Evolutionary conservation across 64 coral and sea anemone genomes (phyloP).

Genomic region (Stichodactyla helianthus): DNA sequence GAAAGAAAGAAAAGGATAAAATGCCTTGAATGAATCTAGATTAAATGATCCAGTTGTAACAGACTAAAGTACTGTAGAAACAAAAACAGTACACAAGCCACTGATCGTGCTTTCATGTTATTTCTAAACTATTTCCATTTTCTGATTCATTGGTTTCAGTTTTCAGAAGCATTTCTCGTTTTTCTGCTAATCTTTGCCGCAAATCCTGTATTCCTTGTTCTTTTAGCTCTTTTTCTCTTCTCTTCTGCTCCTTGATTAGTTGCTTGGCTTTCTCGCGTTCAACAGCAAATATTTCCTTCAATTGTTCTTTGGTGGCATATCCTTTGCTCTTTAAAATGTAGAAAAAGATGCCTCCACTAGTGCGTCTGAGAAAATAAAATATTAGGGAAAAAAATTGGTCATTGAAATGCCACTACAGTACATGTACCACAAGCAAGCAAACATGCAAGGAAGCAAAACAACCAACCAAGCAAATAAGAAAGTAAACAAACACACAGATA

Average conservation of each 20-base stretch:
- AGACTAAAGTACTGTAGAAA: too few relatives aligned
- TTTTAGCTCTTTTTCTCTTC: slow-evolving; percentile 26
- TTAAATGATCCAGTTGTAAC: too few relatives aligned
- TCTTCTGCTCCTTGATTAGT: slow-evolving; percentile 53
- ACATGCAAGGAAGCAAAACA: not conserved
- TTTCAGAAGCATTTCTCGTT: not conserved
- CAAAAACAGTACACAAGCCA: too few relatives aligned
- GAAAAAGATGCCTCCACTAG: slow-evolving; percentile 90
- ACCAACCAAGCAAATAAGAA: too few relatives aligned
- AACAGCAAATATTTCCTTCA: slow-evolving; percentile 75
- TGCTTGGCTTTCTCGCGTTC: slow-evolving; percentile 55
- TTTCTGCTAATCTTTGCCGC: slow-evolving; percentile 24
- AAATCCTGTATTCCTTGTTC: slow-evolving; percentile 28
- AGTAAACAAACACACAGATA: too few relatives aligned
- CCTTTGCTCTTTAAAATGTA: slow-evolving; percentile 59
- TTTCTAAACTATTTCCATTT: not conserved
- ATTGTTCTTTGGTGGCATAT: slow-evolving; percentile 85
- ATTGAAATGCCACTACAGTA: not conserved
- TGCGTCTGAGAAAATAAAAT: slow-evolving; percentile 44
- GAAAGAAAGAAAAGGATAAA: too few relatives aligned
- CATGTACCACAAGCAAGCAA: too few relatives aligned
- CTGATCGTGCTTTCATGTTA: not conserved
- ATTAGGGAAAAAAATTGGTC: not conserved
- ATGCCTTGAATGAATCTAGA: too few relatives aligned
- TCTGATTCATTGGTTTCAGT: not conserved